Percentiles rank a stretch among this genome's conserved stretches.
phyloP scores from a whole-genome alignment of 2,888 invertebrate species.

The Chloroclystis v-ata region DNA sequence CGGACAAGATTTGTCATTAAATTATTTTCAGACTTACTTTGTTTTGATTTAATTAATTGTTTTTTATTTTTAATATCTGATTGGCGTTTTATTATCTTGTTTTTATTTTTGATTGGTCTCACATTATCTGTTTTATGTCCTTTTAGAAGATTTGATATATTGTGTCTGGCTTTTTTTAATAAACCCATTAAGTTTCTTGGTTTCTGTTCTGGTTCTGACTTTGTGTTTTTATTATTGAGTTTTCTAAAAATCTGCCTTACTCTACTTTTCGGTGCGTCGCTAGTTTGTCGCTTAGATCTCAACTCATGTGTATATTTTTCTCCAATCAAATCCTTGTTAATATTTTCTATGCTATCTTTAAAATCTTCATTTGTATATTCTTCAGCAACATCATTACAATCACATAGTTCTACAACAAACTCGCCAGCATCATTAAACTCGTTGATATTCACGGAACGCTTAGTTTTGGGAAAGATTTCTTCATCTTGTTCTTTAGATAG shows the following conservation, averaged over 20 bases:
- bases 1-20: not conserved
- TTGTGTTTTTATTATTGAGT: constrained; percentile 22
- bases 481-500: constrained; percentile 31
- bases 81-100: constrained; percentile 13
- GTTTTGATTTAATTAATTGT: constrained; percentile 1
- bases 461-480: constrained; percentile 29
- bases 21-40: not conserved
- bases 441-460: constrained; percentile 38
- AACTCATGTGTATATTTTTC: constrained; percentile 17
- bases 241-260: constrained; percentile 30
- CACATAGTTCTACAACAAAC: constrained; percentile 32
- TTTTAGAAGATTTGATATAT: constrained; percentile 25
- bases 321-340: constrained; percentile 47
- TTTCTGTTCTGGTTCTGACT: constrained; percentile 30
- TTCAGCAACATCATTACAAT: constrained; percentile 26
- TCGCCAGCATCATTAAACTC: constrained; percentile 31
- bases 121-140: constrained; percentile 19
- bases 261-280: constrained; percentile 22
- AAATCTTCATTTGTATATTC: constrained; percentile 32
- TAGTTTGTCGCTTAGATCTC: constrained; percentile 42
- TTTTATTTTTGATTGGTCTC: constrained; percentile 23
- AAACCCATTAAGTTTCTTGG: constrained; percentile 35
- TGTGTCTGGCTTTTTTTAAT: constrained; percentile 27
- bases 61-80: constrained; percentile 4
- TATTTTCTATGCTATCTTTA: constrained; percentile 36